Evolutionary conservation across 2,888 invertebrate genomes (phyloP).

Genomic region (Clostera curtula): DNA sequence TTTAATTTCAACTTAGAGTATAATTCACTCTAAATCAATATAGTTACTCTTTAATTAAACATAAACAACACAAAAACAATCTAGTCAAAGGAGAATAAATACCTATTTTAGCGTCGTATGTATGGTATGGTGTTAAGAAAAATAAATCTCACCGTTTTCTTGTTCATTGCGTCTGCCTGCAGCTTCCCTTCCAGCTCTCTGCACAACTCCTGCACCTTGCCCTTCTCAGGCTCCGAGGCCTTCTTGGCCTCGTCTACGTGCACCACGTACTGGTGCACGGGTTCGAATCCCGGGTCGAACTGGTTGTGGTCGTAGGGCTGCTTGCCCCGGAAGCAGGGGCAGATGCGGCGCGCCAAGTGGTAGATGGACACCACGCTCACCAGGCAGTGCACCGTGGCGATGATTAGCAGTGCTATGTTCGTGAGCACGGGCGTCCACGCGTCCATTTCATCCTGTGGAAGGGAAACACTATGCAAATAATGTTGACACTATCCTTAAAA

Average conservation of each 20-base stretch:
- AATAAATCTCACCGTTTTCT: conserved; percentile 41
- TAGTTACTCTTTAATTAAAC: too few relatives aligned
- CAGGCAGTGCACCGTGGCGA: conserved; percentile 74
- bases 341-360: conserved; percentile 69
- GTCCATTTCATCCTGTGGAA: conserved; percentile 62
- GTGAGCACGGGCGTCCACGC: conserved; percentile 77
- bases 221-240: conserved; percentile 33
- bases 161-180: conserved; percentile 45
- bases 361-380: conserved; percentile 69
- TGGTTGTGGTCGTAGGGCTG: conserved; percentile 69
- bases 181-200: conserved; percentile 58
- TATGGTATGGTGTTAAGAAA: not conserved
- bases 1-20: too few relatives aligned
- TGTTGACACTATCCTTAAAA: too few relatives aligned
- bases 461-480: conserved; percentile 4
- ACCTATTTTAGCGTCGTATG: too few relatives aligned
- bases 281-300: conserved; percentile 57
- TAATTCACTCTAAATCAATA: too few relatives aligned
- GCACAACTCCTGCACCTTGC: conserved; percentile 46
- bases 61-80: too few relatives aligned
- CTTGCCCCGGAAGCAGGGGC: conserved; percentile 71
- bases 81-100: too few relatives aligned
- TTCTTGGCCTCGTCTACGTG: conserved; percentile 55
- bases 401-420: conserved; percentile 77
- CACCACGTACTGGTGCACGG: conserved; percentile 46